Conservation (phyloP, 2,888 invertebrate species). For the Vesta saturnalis region DNA sequence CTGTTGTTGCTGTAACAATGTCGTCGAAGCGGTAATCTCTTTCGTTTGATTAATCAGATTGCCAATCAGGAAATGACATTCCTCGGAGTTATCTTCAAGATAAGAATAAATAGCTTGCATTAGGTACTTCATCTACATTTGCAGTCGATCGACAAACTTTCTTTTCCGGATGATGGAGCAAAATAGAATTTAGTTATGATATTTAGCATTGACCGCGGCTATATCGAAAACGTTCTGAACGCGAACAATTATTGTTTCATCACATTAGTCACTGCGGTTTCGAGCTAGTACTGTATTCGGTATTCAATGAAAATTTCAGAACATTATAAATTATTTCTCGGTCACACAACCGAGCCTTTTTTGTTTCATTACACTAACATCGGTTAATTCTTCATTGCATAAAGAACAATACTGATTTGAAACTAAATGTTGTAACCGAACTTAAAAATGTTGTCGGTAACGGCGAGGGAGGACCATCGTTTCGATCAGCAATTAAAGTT, state of each 20-base stretch:
- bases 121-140: neutral
- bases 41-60: neutral
- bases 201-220: neutral
- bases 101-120: neutral
- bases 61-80: neutral
- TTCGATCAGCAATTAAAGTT: neutral
- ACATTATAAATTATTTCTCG: constrained; percentile 6
- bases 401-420: neutral
- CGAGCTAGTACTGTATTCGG: neutral
- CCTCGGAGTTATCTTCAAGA: neutral
- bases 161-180: neutral
- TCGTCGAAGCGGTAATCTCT: neutral
- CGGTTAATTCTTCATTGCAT: neutral
- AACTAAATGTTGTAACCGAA: neutral
- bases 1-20: neutral
- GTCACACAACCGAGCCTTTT: neutral
- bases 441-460: neutral
- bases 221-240: neutral
- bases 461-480: neutral
- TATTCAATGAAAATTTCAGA: neutral
- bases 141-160: neutral
- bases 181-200: neutral
- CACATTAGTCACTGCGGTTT: neutral
- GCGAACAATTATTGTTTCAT: neutral
- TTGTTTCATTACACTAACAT: neutral